Evolutionary conservation across 2,888 invertebrate species (phyloP), one percentile per base, ranked within the genome.

Genomic region (Eledone cirrhosa): DNA sequence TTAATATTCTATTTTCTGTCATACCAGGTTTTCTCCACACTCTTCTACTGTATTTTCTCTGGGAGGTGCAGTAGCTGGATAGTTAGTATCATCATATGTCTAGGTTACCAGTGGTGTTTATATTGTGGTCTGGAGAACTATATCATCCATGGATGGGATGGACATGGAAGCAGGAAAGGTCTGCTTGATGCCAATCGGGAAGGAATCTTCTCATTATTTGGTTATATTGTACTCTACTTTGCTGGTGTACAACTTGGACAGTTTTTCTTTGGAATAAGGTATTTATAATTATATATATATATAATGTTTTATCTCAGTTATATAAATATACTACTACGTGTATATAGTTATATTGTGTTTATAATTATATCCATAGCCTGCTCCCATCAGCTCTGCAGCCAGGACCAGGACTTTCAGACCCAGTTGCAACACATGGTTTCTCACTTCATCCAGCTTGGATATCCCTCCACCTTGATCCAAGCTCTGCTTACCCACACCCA

Each of bases 181-280:
- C 91, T 97, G 48, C 82, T 97, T 8, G 92, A 93, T 72, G 96
- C 97, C 0, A 99, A 99, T 91, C 93, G 96, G 80, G 99, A 99
- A 92, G 99, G 99, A 0, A 91, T 99, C 63, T 93, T 94, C 31
- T 97, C 98, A 0, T 92, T 94, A 59, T 91, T 95, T 0, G 98
- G 99, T 1, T 98, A 96, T 90, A 91, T 96, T 0, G 93, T 95
- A 0, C 91, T 99, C 8, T 97, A 96, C 90, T 92, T 97, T 80
- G 92, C 94, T 82, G 94, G 95, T 41, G 93, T 89, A 1, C 85
- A 87, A 63, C 79, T 90, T 69, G 90, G 90, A 41, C 82, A 81
- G 76, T 81, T 83, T 31, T 80, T 90, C 7, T 83, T 88, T 63
- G 83, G 82, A 78, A 83, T 85, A 80, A 87, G 88, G 89, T 88